A percentile compares a stretch with the other conserved stretches of the same genome.
Conservation (phyloP, 2,888 invertebrate species). For the Synanthedon tipuliformis region DNA sequence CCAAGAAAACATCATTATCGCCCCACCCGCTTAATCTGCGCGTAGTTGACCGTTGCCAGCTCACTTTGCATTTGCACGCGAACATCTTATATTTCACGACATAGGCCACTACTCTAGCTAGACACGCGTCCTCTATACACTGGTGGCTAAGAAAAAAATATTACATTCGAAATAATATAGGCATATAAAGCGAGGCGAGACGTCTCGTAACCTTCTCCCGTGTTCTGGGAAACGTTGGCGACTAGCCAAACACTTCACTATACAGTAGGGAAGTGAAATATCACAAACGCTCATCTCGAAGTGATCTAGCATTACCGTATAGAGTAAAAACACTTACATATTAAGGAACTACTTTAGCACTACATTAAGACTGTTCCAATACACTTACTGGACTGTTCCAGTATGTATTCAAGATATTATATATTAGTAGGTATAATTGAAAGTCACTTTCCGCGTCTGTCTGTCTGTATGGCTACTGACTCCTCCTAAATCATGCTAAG, state of each 20-base stretch:
- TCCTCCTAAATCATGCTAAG: no score
- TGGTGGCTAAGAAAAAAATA: constrained; percentile 36
- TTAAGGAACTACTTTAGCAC: no score
- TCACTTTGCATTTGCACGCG: constrained; percentile 10
- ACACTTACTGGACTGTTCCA: no score
- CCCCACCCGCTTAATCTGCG: constrained; percentile 28
- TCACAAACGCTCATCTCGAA: constrained; percentile 47
- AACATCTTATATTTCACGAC: constrained; percentile 19
- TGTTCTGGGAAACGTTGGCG: constrained; percentile 65
- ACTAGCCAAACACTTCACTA: constrained; percentile 44
- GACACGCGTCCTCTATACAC: constrained; percentile 1
- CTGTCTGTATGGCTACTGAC: no score
- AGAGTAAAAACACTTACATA: no score
- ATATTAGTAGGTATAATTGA: no score
- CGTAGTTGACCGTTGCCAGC: constrained; percentile 15
- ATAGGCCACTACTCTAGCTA: constrained; percentile 10
- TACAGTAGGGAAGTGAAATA: constrained; percentile 47
- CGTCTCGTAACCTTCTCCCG: constrained; percentile 64
- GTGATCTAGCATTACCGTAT: constrained; percentile 22
- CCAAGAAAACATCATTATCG: constrained; percentile 31
- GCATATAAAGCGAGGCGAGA: constrained; percentile 64
- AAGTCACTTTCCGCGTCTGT: no score
- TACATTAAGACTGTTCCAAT: no score
- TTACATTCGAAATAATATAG: constrained; percentile 59
- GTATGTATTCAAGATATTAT: no score